phyloP scores from a whole-genome alignment of 2,113 vertebrate genomes.

The Alosa alosa region DNA sequence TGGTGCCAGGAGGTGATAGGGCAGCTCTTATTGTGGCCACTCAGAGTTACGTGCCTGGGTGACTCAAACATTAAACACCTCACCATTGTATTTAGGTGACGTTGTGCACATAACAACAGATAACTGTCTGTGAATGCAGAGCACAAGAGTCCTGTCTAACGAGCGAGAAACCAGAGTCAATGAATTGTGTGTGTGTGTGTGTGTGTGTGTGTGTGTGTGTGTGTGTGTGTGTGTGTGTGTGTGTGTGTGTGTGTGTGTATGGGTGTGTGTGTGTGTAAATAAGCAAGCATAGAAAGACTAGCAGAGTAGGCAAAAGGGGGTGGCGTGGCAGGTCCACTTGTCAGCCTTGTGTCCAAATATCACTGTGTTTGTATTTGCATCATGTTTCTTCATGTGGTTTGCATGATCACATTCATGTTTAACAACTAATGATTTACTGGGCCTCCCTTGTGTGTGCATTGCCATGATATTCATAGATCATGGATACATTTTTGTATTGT shows the following conservation, averaged over 20 bases:
- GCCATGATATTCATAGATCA: too few species aligned
- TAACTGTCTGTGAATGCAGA: constrained; percentile 37
- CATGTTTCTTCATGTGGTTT: too few species aligned
- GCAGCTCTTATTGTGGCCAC: constrained; percentile 34
- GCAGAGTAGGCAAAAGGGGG: too few species aligned
- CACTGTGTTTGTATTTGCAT: too few species aligned
- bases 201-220: neutral
- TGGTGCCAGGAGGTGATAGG: constrained; percentile 43
- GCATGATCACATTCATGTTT: too few species aligned
- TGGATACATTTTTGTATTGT: too few species aligned
- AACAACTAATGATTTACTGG: too few species aligned
- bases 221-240: neutral
- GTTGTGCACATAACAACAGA: constrained; percentile 38
- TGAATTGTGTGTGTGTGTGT: neutral
- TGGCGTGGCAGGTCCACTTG: too few species aligned
- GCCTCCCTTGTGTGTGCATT: too few species aligned
- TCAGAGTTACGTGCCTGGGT: constrained; percentile 26
- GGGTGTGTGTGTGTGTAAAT: neutral
- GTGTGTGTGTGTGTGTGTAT: too few species aligned
- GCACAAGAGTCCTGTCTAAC: neutral
- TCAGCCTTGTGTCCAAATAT: too few species aligned
- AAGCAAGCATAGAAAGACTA: too few species aligned
- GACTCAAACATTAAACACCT: constrained; percentile 39
- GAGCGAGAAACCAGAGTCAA: neutral
- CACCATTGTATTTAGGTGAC: constrained; percentile 32